Evolutionary conservation across 2,113 vertebrate genomes (phyloP).

Genomic region (Henicopernis longicauda): DNA sequence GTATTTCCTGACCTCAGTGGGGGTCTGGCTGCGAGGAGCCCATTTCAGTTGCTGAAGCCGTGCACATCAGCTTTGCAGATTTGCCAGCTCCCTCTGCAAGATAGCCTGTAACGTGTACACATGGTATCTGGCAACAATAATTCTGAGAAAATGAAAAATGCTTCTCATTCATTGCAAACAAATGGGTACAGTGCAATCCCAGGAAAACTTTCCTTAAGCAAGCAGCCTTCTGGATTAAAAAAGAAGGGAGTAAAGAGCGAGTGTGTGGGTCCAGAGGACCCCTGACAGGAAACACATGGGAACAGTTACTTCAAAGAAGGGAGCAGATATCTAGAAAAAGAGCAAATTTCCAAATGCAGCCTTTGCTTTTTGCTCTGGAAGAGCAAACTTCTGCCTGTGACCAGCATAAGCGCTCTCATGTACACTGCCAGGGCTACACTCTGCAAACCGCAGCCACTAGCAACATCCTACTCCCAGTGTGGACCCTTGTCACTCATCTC

Average conservation of each 20-base stretch:
- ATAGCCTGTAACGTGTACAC: too few relatives aligned
- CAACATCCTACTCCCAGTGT: background rate
- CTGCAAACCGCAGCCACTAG: background rate
- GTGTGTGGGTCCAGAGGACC: background rate
- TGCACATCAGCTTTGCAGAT: background rate
- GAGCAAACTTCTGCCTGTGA: background rate
- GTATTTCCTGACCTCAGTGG: background rate
- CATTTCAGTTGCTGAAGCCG: background rate
- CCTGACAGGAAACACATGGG: background rate
- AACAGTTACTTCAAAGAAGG: background rate
- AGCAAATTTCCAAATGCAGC: background rate
- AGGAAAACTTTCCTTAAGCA: background rate
- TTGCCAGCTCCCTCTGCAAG: background rate
- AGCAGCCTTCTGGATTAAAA: background rate
- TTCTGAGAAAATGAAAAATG: background rate
- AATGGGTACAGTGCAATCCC: background rate
- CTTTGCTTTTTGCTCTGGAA: background rate
- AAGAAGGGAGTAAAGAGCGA: background rate
- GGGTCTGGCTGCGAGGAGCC: background rate
- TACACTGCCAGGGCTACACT: background rate
- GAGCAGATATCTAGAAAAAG: background rate
- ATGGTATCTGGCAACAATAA: background rate
- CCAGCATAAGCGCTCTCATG: background rate
- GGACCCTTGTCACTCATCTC: background rate
- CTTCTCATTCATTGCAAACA: background rate